Evolutionary conservation across 2,888 invertebrate genomes (phyloP), one percentile per base, ranked within the genome.

Genomic region (Neuroscelio doddi): DNA sequence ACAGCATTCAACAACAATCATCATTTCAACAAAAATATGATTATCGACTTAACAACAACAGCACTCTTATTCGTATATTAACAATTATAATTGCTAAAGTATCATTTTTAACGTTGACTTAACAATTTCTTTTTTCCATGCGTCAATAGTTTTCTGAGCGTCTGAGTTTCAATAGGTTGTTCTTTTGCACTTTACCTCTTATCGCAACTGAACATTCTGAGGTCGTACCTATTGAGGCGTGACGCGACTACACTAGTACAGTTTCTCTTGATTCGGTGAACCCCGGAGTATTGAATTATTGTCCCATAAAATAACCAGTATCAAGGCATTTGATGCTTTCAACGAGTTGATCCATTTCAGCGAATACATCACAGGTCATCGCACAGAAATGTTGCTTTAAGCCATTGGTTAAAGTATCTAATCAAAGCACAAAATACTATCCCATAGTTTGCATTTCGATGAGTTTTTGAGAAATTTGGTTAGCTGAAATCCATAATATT

Each of bases 241-340:
- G 45, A 55, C 52, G 49, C 49, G 15, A 36, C 36, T 34, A 27
- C 21, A 32, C 34, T 9, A 46, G 49, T 15, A 50, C 57, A 57
- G 57, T 53, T 66, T 57, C 52, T 34, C 57, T 41, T 41, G 62
- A 62, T 58, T 51, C 57, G 58, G 49, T 51, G 58, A 53, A 46
- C 57, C 56, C 41, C 42, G 26, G 61, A 62, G 50, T 59, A 67
- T 67, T 63, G 62, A 63, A 63, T 62, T 62, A 67, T 62, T 51
- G 58, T 55, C 42, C 55, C 55, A 62, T 62, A 62, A 66, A 66
- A 55, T 62, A 61, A n/a, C 38, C 44, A 52, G 41, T 65, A 66
- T 61, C 62, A 26, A 34, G 50, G 56, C 21, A 38, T 51, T 58
- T 29, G 21, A 30, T 65, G 50, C 56, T 61, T 65, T 59, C 59